These are phyloP conservation scores for Lycaon pictus DNA, from an alignment of 2,113 vertebrate species.

Conservation along the genomic window DNA sequence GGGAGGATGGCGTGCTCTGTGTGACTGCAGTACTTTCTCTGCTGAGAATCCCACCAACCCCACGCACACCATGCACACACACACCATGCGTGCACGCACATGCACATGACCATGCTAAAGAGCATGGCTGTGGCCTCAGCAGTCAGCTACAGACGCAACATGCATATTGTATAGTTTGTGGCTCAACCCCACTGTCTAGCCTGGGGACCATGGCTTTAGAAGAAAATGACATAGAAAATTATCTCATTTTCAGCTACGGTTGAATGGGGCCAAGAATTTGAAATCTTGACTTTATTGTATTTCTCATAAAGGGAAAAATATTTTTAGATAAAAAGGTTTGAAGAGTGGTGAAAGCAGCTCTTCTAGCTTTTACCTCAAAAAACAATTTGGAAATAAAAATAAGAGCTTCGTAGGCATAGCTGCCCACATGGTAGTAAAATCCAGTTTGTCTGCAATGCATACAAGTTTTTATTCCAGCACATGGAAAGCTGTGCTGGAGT, in stretches of 20 bases:
- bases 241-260: neutral
- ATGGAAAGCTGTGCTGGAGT: conserved; percentile 65
- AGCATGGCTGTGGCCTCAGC: neutral
- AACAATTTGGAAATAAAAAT: neutral
- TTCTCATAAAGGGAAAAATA: conserved; percentile 35
- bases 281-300: conserved; percentile 48
- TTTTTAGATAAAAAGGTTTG: neutral
- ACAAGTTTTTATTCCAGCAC: conserved; percentile 55
- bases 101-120: neutral
- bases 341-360: neutral
- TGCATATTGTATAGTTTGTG: neutral
- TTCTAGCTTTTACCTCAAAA: neutral
- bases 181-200: neutral
- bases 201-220: neutral
- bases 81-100: neutral
- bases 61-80: neutral
- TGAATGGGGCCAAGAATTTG: conserved; percentile 35
- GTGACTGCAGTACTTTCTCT: neutral
- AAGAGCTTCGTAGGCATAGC: conserved; percentile 78
- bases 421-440: conserved; percentile 62
- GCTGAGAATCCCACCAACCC: neutral
- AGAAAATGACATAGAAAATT: neutral
- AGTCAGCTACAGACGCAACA: neutral
- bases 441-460: conserved; percentile 64
- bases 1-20: neutral